Percentiles rank a stretch among this genome's conserved stretches.
phyloP scores from a whole-genome alignment of 2,888 invertebrate species.

The Pachycephus smyrnensis region DNA sequence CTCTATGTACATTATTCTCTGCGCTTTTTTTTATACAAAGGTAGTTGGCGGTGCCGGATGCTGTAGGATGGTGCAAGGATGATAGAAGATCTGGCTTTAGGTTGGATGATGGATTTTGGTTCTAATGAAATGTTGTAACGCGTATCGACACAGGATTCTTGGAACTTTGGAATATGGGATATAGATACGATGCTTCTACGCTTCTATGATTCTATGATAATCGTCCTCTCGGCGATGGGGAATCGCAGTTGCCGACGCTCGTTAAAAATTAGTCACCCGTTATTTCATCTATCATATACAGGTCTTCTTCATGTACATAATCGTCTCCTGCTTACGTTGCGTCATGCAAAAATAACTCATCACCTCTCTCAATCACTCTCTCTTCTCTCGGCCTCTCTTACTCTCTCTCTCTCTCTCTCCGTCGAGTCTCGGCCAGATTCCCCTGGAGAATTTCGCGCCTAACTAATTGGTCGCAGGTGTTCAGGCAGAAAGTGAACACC shows the following conservation, averaged over 20 bases:
- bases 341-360: slow-evolving; percentile 56
- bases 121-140: neutral
- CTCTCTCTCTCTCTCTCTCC: slow-evolving; percentile 59
- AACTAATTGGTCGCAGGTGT: slow-evolving; percentile 44
- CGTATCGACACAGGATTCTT: neutral
- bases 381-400: slow-evolving; percentile 64
- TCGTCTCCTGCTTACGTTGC: slow-evolving; percentile 36
- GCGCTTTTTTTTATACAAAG: slow-evolving; percentile 37
- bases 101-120: neutral
- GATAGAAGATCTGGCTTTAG: neutral
- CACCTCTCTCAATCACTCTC: slow-evolving; percentile 62
- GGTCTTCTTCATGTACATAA: neutral
- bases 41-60: slow-evolving; percentile 39
- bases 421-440: neutral
- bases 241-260: slow-evolving; percentile 42
- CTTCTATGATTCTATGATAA: neutral
- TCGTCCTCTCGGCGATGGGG: neutral
- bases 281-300: neutral
- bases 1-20: slow-evolving; percentile 44
- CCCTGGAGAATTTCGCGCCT: neutral
- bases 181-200: neutral
- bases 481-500: slow-evolving; percentile 35
- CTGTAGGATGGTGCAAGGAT: neutral
- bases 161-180: neutral
- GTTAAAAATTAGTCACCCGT: slow-evolving; percentile 27